A percentile compares a stretch with the other conserved stretches of the same genome.
These are phyloP conservation scores for Peromyscus eremicus DNA, from an alignment of 2,797 vertebrate species.

Conservation along the genomic window DNA sequence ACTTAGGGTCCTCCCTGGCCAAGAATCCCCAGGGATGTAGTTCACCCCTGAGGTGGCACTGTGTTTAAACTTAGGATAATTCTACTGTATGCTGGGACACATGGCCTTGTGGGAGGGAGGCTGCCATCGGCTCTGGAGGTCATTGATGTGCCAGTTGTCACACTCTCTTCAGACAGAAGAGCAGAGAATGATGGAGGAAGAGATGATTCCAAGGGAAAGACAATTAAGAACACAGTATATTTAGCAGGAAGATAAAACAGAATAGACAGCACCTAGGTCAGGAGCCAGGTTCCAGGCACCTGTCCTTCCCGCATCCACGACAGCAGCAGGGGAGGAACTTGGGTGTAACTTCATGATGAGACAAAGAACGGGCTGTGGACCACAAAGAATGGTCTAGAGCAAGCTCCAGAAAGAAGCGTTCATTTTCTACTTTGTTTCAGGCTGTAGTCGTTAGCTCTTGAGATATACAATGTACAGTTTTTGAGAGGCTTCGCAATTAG, in stretches of 20 bases:
- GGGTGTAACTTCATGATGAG: background rate
- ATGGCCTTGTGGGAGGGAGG: fast-evolving
- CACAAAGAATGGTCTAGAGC: too few species aligned
- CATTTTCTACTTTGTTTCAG: background rate
- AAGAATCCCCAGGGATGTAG: background rate
- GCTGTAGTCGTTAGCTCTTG: background rate
- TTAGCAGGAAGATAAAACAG: background rate
- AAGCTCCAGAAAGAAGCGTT: background rate
- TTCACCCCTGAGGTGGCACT: background rate
- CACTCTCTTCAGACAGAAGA: background rate
- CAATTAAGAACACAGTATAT: background rate
- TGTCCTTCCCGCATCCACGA: background rate
- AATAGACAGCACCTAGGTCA: background rate
- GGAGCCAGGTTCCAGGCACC: background rate
- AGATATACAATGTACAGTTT: background rate
- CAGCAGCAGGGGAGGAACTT: background rate
- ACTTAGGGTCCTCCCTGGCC: background rate
- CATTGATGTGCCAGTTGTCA: fast-evolving
- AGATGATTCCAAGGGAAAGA: background rate
- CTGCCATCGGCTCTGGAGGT: too few species aligned
- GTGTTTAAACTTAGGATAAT: background rate
- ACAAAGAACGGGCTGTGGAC: background rate
- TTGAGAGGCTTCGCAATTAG: background rate
- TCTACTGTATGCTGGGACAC: fast-evolving
- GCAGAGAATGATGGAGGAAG: background rate